Conservation (phyloP, 53 echinoderm and acorn worm genomes). For the Temnopleurus reevesii region DNA sequence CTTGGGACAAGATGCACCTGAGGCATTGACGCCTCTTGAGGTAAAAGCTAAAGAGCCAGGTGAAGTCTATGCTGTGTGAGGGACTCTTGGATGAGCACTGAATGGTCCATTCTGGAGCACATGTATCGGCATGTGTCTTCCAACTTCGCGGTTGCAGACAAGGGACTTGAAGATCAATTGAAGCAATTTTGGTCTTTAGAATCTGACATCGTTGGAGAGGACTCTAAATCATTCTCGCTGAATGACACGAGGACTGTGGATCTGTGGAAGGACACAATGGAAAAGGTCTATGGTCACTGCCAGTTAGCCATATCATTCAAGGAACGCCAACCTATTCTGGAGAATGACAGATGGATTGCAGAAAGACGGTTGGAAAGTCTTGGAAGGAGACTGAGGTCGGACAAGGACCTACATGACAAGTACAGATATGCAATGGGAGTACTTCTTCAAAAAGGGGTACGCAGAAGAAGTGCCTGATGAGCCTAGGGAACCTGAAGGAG, state of each 20-base stretch:
- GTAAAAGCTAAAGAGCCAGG: constrained; percentile 52
- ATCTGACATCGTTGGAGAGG: constrained; percentile 46
- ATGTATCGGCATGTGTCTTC: neutral
- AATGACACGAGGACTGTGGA: neutral
- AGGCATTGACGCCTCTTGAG: constrained; percentile 61
- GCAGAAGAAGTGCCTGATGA: neutral
- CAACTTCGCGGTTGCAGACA: constrained; percentile 17
- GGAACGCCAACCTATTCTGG: neutral
- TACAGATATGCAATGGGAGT: neutral
- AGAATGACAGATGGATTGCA: neutral
- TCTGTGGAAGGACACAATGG: neutral
- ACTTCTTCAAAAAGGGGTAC: neutral
- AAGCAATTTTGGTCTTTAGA: constrained; percentile 68
- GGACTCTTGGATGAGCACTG: constrained; percentile 67
- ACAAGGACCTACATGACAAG: neutral
- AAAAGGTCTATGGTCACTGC: neutral
- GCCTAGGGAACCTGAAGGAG: neutral
- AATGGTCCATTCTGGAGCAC: constrained; percentile 62
- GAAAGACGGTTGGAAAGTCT: neutral
- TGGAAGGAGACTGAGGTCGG: neutral
- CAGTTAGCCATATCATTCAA: neutral
- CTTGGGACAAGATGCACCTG: constrained; percentile 73
- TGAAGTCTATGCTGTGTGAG: constrained; percentile 58
- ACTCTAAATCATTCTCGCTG: neutral
- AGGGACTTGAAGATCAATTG: constrained; percentile 44